Percentiles rank a stretch among this genome's conserved stretches.
Conservation (phyloP, 2,797 vertebrate species). For the Lutjanus campechanus region DNA sequence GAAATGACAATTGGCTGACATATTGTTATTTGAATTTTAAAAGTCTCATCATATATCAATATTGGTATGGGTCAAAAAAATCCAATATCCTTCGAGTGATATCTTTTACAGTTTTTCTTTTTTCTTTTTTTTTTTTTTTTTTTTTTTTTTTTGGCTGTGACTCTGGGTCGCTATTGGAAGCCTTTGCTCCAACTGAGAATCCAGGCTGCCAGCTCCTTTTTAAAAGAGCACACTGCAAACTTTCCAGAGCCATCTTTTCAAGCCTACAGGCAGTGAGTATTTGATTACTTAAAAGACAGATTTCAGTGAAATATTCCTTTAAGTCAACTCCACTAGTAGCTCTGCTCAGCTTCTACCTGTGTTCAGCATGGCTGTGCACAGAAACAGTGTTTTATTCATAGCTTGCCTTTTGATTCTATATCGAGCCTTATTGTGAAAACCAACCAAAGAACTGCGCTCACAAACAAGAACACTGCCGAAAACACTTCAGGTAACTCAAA, state of each 20-base stretch:
- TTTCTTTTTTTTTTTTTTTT: too few relatives aligned
- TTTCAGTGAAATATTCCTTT: conserved; percentile 51
- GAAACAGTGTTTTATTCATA: conserved; percentile 57
- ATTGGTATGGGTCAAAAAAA: too few relatives aligned
- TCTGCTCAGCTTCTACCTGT: conserved; percentile 38
- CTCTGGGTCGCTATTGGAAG: background rate
- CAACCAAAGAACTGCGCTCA: conserved; percentile 26
- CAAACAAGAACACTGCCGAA: conserved; percentile 27
- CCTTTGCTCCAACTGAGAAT: conserved; percentile 14
- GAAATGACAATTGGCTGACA: background rate
- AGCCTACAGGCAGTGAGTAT: conserved; percentile 29
- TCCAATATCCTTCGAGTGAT: background rate
- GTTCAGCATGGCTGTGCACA: conserved; percentile 22
- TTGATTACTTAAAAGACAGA: conserved; percentile 41
- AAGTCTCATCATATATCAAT: background rate
- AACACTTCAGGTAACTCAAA: conserved; percentile 42
- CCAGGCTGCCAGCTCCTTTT: conserved; percentile 14
- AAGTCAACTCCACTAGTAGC: conserved; percentile 24
- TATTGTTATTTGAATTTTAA: background rate
- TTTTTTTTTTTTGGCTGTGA: background rate
- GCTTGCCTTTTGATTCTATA: conserved; percentile 52
- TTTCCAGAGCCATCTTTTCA: conserved; percentile 14
- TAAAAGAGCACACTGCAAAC: conserved; percentile 29
- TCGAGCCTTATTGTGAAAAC: conserved; percentile 48
- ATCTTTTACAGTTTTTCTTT: background rate